Evolutionary conservation across 2,113 vertebrate genomes (phyloP), one percentile per base, ranked within the genome.

Genomic region (Nerophis ophidion): DNA sequence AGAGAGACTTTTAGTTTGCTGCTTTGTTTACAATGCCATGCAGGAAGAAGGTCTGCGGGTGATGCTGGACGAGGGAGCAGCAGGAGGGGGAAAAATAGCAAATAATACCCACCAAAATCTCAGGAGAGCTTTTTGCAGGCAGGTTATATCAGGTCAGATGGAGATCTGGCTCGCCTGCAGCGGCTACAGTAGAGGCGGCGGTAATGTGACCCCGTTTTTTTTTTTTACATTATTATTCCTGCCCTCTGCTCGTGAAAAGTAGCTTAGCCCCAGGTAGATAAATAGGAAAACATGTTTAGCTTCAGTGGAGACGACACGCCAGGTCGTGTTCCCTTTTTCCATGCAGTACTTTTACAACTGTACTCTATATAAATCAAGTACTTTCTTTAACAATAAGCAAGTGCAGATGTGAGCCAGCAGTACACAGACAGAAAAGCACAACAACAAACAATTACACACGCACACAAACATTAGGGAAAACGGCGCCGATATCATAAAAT

Each of bases 61-160:
- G 77, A 75, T 48, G 60, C 13, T 50, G 60, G 64, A 63, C 57
- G 60, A 50, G 2, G 54, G 16, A 60, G 57, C 57, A 61, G 8
- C 42, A 46, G 49, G 6, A 34, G 46, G 0, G 0, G 1, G n/a
- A 40, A 36, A 44, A 55, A 40, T 44, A 44, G 40, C 11, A 44
- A 44, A 12, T 44, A 44, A n/a, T 14, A 49, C 9, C 15, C 5
- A 17, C 7, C 7, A 40, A 9, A 13, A 49, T 57, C 72, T 34
- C 4, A 0, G 56, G 70, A 64, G 52, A 58, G 46, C 36, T 53
- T 48, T 6, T 4, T 33, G 10, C 68, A 61, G 5, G 48, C 71
- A 40, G 82, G 82, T 81, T 71, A 57, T 53, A 61, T 65, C 65
- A 13, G 81, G 79, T 77, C 73, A 74, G 70, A 44, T 68, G 10